Evolutionary conservation across 2,888 invertebrate species (phyloP).

Genomic region (Drosophila peninsularis): DNA sequence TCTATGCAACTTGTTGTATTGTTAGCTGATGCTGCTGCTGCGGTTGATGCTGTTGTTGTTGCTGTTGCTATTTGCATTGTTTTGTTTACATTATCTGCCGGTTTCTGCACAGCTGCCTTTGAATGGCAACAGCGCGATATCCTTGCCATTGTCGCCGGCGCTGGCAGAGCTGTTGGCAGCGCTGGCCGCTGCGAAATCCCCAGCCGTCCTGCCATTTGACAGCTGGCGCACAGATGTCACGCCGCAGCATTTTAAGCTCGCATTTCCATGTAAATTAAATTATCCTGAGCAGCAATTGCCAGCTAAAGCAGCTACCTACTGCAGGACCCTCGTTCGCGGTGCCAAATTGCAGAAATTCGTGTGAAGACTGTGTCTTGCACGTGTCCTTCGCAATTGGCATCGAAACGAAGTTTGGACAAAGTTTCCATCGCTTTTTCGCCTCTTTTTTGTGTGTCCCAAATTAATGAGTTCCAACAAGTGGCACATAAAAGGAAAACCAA

Average conservation of each 20-base stretch:
- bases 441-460: conserved; percentile 32
- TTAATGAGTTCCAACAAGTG: conserved; percentile 62
- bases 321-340: not conserved
- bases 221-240: conserved; percentile 7
- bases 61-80: conserved; percentile 40
- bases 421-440: not conserved
- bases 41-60: conserved; percentile 1
- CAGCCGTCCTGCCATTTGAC: not conserved
- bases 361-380: conserved; percentile 10
- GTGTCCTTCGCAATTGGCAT: conserved; percentile 26
- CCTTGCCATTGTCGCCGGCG: conserved; percentile 26
- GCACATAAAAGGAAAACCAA: conserved; percentile 13
- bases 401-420: conserved; percentile 12
- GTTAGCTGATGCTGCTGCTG: conserved; percentile 2
- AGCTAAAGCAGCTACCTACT: not conserved
- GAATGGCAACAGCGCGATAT: conserved; percentile 39
- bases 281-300: conserved; percentile 16
- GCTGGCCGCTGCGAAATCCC: not conserved
- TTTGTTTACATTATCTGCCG: conserved; percentile 59
- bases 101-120: conserved; percentile 60
- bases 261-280: conserved; percentile 42
- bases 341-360: conserved; percentile 19
- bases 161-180: conserved; percentile 37
- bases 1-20: conserved; percentile 17
- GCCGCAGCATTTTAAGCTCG: conserved; percentile 16